phyloP scores from a whole-genome alignment of 2,888 invertebrate genomes.

The Oscheius sp. region DNA sequence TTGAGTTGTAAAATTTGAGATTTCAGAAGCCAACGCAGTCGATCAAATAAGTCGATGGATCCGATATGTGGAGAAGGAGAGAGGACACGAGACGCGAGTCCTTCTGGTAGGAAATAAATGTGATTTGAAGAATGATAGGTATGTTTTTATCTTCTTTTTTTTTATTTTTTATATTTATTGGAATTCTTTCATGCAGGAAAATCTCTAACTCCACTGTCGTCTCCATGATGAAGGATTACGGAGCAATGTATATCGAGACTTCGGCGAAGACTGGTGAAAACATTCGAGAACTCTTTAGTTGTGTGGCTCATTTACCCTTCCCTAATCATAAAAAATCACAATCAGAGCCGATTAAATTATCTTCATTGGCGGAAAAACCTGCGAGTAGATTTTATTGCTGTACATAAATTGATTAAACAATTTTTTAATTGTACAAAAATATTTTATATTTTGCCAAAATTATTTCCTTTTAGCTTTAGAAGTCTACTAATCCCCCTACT shows the following conservation, averaged over 20 bases:
- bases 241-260: slow-evolving; percentile 49
- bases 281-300: slow-evolving; percentile 46
- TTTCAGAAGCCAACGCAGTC: slow-evolving; percentile 34
- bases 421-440: too few species aligned
- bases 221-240: slow-evolving; percentile 33
- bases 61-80: slow-evolving; percentile 38
- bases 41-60: slow-evolving; percentile 46
- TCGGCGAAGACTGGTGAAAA: slow-evolving; percentile 61
- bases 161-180: background rate
- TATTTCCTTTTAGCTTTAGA: too few species aligned
- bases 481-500: too few species aligned
- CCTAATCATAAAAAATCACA: slow-evolving; percentile 18
- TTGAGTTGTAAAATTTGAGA: too few species aligned
- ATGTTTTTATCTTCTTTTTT: background rate
- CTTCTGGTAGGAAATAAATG: slow-evolving; percentile 50
- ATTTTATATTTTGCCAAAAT: too few species aligned
- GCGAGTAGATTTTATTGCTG: too few species aligned
- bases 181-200: too few species aligned
- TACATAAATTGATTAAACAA: too few species aligned
- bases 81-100: slow-evolving; percentile 36
- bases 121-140: slow-evolving; percentile 38
- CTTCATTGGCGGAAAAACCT: too few species aligned
- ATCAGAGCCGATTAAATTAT: slow-evolving; percentile 2
- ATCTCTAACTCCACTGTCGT: slow-evolving; percentile 9
- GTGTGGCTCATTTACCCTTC: slow-evolving; percentile 30